A percentile compares a stretch with the other conserved stretches of the same genome.
These are phyloP conservation scores for Silvanus unidentatus DNA, from an alignment of 2,888 invertebrate genomes.

Conservation along the genomic window DNA sequence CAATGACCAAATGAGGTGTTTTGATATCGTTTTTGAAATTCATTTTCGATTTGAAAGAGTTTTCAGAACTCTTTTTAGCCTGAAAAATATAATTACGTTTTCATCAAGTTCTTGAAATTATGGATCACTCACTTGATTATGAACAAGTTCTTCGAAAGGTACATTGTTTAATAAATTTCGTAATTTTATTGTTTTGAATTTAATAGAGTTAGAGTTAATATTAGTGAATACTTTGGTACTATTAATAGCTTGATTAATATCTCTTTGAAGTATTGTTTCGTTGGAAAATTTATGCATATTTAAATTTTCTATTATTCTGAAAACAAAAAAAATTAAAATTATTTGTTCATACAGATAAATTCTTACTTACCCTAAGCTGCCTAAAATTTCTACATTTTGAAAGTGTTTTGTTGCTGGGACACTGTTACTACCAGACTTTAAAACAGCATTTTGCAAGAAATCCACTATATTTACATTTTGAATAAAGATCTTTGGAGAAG, in stretches of 20 bases:
- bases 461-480: conserved; percentile 47
- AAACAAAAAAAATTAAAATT: conserved; percentile 15
- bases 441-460: conserved; percentile 47
- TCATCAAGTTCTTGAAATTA: background rate
- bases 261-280: conserved; percentile 40
- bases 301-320: conserved; percentile 37
- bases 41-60: conserved; percentile 29
- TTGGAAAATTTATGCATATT: conserved; percentile 36
- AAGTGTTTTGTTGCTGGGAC: conserved; percentile 49
- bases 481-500: conserved; percentile 34
- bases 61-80: conserved; percentile 32
- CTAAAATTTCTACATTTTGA: conserved; percentile 40
- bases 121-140: conserved; percentile 36
- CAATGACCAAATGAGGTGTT: conserved; percentile 34
- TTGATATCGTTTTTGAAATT: conserved; percentile 33
- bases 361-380: conserved; percentile 35
- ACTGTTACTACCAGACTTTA: conserved; percentile 39
- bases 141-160: conserved; percentile 30
- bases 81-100: conserved; percentile 20
- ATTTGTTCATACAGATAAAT: conserved; percentile 1
- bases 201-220: conserved; percentile 13
- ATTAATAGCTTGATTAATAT: conserved; percentile 40
- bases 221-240: conserved; percentile 39
- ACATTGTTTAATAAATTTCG: conserved; percentile 36
- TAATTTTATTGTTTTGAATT: conserved; percentile 34